Conservation (phyloP, 2,888 invertebrate species). For the Invenusta paracnida region DNA sequence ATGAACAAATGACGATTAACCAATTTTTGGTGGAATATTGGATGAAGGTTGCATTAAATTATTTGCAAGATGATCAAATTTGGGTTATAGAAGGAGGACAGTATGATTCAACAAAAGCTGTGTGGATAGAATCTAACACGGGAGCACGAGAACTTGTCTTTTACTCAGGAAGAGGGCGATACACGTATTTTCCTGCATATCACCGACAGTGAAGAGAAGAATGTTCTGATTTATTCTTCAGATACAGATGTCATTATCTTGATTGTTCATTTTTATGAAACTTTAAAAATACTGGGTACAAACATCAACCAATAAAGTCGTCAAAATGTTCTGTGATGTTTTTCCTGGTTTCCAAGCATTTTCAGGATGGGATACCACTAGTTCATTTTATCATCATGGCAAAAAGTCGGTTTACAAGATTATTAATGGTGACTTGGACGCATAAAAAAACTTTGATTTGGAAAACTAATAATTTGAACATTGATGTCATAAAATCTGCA, state of each 20-base stretch:
- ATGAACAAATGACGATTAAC: conserved; percentile 10
- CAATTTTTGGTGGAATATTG: conserved; percentile 15
- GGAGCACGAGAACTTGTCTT: neutral
- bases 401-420: too few species aligned
- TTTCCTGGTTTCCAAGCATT: neutral
- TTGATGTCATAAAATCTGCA: neutral
- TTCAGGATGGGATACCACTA: neutral
- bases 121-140: neutral
- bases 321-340: neutral
- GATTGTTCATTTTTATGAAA: neutral
- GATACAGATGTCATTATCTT: neutral
- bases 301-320: neutral
- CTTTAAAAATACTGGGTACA: neutral
- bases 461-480: neutral
- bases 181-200: conserved; percentile 10
- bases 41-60: conserved; percentile 4
- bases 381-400: neutral
- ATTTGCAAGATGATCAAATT: conserved; percentile 21
- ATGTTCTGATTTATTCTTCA: conserved; percentile 25
- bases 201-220: conserved; percentile 21
- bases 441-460: too few species aligned
- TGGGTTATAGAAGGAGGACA: conserved; percentile 10
- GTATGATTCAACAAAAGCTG: conserved; percentile 27
- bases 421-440: too few species aligned
- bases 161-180: neutral